Evolutionary conservation across 2,797 vertebrate genomes (phyloP).

Genomic region (Amazona ochrocephala): DNA sequence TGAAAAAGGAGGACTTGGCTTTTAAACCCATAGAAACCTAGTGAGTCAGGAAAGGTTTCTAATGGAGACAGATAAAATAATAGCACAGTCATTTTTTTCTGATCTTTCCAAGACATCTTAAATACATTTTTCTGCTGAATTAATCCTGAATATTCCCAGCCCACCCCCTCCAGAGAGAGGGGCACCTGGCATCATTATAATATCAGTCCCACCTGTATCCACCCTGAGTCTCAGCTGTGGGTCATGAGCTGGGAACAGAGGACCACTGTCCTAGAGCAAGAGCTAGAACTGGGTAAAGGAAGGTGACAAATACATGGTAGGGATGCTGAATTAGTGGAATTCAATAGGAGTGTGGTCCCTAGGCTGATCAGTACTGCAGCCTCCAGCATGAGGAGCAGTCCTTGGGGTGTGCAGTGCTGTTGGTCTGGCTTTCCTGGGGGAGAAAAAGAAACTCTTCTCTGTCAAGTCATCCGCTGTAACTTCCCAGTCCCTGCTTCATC

Average conservation of each 20-base stretch:
- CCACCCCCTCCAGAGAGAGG: not conserved
- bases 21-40: not conserved
- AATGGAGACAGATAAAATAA: not conserved
- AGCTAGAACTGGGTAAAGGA: not conserved
- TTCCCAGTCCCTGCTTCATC: not conserved
- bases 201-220: not conserved
- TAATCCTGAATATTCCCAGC: not conserved
- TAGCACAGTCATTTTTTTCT: not conserved
- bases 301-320: not conserved
- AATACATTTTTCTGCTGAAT: not conserved
- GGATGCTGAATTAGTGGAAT: not conserved
- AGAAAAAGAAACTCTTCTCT: not conserved
- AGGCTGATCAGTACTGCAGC: not conserved
- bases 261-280: accelerated
- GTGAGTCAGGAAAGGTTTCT: not conserved
- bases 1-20: not conserved
- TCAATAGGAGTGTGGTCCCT: not conserved
- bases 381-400: not conserved
- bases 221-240: not conserved
- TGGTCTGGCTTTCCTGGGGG: not conserved
- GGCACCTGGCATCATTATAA: not conserved
- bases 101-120: not conserved
- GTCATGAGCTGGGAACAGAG: not conserved
- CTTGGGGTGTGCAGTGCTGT: accelerated
- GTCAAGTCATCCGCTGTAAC: not conserved